Evolutionary conservation across 37 sponge, comb jelly and placozoan genomes (phyloP).

Genomic region (Diacarnus erythraeanus): DNA sequence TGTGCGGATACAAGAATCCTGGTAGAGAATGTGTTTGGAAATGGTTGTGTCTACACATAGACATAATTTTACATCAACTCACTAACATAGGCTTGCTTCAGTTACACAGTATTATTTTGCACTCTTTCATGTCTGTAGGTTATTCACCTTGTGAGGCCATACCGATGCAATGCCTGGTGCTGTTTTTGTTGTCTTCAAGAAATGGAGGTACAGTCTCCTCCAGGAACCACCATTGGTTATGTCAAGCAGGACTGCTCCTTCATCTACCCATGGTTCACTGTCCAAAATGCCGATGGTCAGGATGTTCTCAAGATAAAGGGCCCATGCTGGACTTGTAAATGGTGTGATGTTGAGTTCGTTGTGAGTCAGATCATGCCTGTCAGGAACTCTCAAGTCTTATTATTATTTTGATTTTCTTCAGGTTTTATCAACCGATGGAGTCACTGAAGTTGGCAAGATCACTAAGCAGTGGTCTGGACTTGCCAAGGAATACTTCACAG

Average conservation of each 20-base stretch:
- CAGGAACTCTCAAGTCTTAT: neutral
- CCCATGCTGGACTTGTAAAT: conserved; percentile 69
- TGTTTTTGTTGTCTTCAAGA: conserved; percentile 91
- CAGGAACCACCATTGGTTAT: conserved; percentile 84
- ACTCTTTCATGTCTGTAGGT: conserved; percentile 53
- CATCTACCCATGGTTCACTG: conserved; percentile 73
- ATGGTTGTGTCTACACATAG: too few species aligned
- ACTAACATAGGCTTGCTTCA: too few species aligned
- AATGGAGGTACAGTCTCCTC: conserved; percentile 92
- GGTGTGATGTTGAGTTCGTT: conserved; percentile 78
- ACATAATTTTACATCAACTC: too few species aligned
- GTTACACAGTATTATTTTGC: too few species aligned
- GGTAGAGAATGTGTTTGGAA: too few species aligned
- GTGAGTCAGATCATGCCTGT: conserved; percentile 15
- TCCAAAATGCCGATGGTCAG: conserved; percentile 61
- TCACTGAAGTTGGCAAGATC: conserved; percentile 80
- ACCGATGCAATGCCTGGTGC: conserved; percentile 68
- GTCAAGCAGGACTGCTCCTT: conserved; percentile 74
- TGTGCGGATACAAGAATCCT: too few species aligned
- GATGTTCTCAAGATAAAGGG: conserved; percentile 84
- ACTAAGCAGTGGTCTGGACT: conserved; percentile 94
- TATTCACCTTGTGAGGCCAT: conserved; percentile 81
- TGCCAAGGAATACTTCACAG: conserved; percentile 84
- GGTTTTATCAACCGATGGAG: conserved; percentile 64
- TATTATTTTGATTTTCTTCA: neutral